Evolutionary conservation across 2,797 vertebrate species (phyloP).

Genomic region (Tokudaia tokunoshimensis): DNA sequence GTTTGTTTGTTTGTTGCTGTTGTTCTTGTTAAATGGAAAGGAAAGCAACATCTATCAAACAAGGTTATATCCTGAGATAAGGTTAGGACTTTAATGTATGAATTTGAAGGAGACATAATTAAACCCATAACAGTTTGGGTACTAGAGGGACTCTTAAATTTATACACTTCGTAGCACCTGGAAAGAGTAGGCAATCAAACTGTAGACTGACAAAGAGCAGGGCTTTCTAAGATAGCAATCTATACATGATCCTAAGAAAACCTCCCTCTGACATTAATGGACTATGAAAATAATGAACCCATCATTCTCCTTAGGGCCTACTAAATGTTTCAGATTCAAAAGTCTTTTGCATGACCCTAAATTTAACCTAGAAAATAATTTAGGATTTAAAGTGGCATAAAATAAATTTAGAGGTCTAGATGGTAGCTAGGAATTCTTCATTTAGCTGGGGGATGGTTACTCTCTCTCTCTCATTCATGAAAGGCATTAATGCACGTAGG

Average conservation of each 20-base stretch:
- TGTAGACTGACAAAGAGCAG: not conserved
- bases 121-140: not conserved
- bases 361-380: constrained; percentile 38
- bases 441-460: not conserved
- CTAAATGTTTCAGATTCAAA: not conserved
- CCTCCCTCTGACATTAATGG: not conserved
- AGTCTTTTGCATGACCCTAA: not conserved
- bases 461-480: not conserved
- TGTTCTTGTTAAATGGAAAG: not conserved
- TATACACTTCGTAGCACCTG: not conserved
- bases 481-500: not conserved
- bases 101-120: not conserved
- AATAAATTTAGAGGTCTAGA: not conserved
- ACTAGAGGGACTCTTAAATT: not conserved
- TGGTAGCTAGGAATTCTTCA: not conserved
- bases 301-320: not conserved
- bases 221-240: not conserved
- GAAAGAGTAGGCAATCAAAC: not conserved
- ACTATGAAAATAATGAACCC: constrained; percentile 53
- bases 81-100: not conserved
- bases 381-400: constrained; percentile 29
- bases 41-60: not conserved
- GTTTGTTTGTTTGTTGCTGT: not conserved
- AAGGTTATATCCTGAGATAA: not conserved
- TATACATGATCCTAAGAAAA: not conserved